Evolutionary conservation across 2,113 vertebrate species (phyloP), one percentile per base, ranked within the genome.

Genomic region (Xenus cinereus): DNA sequence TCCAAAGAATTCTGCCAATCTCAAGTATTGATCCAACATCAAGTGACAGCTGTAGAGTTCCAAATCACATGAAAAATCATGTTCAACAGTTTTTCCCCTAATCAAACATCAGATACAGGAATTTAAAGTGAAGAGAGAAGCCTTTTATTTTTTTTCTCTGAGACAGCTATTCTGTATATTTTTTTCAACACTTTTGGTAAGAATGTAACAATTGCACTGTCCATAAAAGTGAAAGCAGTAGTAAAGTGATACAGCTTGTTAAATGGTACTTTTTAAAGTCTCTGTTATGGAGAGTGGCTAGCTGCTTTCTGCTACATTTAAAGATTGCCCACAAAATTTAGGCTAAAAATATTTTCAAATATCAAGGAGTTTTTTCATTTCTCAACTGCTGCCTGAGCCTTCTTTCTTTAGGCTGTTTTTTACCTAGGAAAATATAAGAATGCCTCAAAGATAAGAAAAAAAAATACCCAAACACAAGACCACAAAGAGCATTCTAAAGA

Each of bases 391-490:
- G 17, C 14, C 33, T 79, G 63, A 91, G 35, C 12, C 22, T 71
- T 82, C 35, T 78, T 87, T 60, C 28, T 66, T 17, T 57, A 45
- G 18, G 5, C 20, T 83, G 5, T 6, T 72, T 82, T 82, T 83
- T 39, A 64, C 35, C 12, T 83, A 45, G 10, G 2, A 56, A 69
- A 66, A 63, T 78, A 57, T 23, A 63, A 78, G 22, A 71, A 14
- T 46, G 2, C 2, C 48, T 78, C 16, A 81, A 83, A 93, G 4
- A 45, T 23, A 71, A 87, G 5, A 5, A 5, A 18, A 19, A 60
- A 53, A 79, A 46, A 32, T 0, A 0, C 0, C 1, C 11, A 26
- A 57, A 33, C 15, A 51, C 6, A 69, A 60, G 66, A n/a, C 0
- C 20, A 8, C 62, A 41, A 73, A 53, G 14, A 50, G 1, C 7